These are phyloP conservation scores for Novumbra hubbsi DNA, from an alignment of 2,797 vertebrate species.

Conservation along the genomic window DNA sequence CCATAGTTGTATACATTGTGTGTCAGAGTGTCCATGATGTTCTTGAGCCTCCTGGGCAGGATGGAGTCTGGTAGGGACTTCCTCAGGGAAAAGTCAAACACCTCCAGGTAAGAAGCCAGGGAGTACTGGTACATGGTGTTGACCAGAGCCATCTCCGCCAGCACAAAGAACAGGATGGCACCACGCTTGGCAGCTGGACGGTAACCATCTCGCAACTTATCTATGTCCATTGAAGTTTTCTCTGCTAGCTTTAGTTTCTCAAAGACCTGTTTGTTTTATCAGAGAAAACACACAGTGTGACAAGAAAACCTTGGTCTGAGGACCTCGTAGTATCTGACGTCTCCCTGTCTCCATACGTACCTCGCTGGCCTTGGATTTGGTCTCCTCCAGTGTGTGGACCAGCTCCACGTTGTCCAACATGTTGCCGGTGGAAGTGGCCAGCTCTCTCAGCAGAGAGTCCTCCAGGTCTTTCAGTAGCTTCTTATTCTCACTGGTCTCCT, in stretches of 20 bases:
- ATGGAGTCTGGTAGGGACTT: constrained; percentile 81
- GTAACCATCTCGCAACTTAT: constrained; percentile 89
- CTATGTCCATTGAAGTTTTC: constrained; percentile 83
- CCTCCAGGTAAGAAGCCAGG: constrained; percentile 86
- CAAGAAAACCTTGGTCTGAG: not conserved
- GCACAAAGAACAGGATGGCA: constrained; percentile 89
- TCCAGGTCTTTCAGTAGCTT: constrained; percentile 90
- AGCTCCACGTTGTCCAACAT: constrained; percentile 96
- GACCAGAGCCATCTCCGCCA: constrained; percentile 93
- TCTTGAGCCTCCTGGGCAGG: constrained; percentile 79
- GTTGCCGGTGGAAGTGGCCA: constrained; percentile 92
- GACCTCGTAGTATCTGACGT: not conserved
- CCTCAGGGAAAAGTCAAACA: constrained; percentile 85
- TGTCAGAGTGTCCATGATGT: constrained; percentile 88
- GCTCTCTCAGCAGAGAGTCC: constrained; percentile 87
- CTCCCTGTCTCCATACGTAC: constrained; percentile 62
- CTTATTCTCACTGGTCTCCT: constrained; percentile 93
- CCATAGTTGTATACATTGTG: constrained; percentile 93
- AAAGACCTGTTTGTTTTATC: constrained; percentile 76
- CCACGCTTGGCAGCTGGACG: constrained; percentile 89
- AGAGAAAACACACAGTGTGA: not conserved
- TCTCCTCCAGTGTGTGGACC: constrained; percentile 88
- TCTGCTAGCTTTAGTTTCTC: constrained; percentile 89
- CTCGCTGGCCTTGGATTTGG: constrained; percentile 91
- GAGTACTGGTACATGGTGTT: constrained; percentile 98